These are phyloP conservation scores for Crepidodera aurea DNA, from an alignment of 2,888 invertebrate genomes.

Conservation along the genomic window DNA sequence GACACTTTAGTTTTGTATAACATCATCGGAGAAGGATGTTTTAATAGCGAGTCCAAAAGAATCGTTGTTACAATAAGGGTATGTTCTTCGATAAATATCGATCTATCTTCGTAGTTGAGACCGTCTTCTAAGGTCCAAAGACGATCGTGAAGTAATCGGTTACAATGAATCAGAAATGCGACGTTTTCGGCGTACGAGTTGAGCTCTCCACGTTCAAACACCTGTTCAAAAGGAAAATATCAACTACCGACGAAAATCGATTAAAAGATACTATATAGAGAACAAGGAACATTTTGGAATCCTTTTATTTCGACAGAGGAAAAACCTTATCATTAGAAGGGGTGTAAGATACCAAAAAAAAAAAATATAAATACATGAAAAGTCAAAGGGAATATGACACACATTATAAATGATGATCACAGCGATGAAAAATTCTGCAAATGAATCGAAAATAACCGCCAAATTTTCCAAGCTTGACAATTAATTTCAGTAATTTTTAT, in stretches of 20 bases:
- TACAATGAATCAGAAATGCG: conserved; percentile 43
- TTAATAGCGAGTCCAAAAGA: conserved; percentile 48
- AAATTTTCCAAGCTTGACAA: too few species aligned
- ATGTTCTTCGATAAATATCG: conserved; percentile 55
- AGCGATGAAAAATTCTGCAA: too few species aligned
- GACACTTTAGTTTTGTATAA: conserved; percentile 47
- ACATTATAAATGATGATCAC: too few species aligned
- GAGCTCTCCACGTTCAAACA: conserved; percentile 72
- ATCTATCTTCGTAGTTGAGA: conserved; percentile 50
- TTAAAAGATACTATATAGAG: background rate
- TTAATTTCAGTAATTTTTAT: too few species aligned
- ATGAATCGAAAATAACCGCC: too few species aligned
- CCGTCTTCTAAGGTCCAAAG: conserved; percentile 50
- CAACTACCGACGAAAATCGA: too few species aligned
- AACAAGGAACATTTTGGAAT: too few species aligned
- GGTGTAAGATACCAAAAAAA: too few species aligned
- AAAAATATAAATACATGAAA: too few species aligned
- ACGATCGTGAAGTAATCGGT: conserved; percentile 42
- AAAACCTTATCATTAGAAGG: too few species aligned
- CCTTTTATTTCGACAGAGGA: too few species aligned
- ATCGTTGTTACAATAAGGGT: conserved; percentile 50
- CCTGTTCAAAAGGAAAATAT: conserved; percentile 58
- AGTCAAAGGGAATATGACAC: too few species aligned
- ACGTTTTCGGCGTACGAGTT: conserved; percentile 67
- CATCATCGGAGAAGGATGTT: conserved; percentile 50